Evolutionary conservation across 2,888 invertebrate genomes (phyloP), one percentile per base, ranked within the genome.

Genomic region (Cataglyphis rosenhaueri): DNA sequence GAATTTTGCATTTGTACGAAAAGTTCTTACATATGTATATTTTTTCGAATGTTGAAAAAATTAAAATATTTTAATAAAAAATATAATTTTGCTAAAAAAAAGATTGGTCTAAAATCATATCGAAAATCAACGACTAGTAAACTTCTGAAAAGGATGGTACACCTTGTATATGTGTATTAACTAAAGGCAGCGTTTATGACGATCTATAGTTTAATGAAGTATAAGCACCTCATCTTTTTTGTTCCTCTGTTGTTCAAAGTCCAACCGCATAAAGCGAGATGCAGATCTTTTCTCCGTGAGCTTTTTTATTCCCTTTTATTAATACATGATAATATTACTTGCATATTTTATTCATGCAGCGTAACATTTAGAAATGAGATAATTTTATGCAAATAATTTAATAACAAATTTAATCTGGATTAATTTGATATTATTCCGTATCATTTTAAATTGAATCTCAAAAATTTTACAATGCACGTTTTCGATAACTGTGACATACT

Each of bases 181-280:
- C 85, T 73, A 65, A 81, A 87, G 61, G 68, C 35, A 81, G 65
- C 15, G 81, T 81, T 64, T 59, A 8, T 25, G 65, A 38, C 57
- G 78, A 85, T 85, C 85, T 70, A 87, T 87, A 70, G 15, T 44
- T 41, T 41, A 76, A 55, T 64, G 18, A 78, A 62, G 55, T 57
- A 74, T 64, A 83, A 85, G 38, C 44, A 81, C n/a, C 32, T 74
- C 61, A 12, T 59, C 25, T 73, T 68, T 83, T 81, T 84, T 66
- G 21, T 21, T 35, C 32, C 15, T 70, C 64, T 74, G n/a, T 74
- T 44, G 38, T 48, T 55, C 3, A 10, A 75, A 76, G 55, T 41
- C 8, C 21, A 62, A 18, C 44, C 9, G 3, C 66, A 29, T 12
- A n/a, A 12, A 38, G 41, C 0, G 5, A 55, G 0, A 25, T 38